Conservation (phyloP, 1,140 invertebrate species). For the Lineus longissimus region DNA sequence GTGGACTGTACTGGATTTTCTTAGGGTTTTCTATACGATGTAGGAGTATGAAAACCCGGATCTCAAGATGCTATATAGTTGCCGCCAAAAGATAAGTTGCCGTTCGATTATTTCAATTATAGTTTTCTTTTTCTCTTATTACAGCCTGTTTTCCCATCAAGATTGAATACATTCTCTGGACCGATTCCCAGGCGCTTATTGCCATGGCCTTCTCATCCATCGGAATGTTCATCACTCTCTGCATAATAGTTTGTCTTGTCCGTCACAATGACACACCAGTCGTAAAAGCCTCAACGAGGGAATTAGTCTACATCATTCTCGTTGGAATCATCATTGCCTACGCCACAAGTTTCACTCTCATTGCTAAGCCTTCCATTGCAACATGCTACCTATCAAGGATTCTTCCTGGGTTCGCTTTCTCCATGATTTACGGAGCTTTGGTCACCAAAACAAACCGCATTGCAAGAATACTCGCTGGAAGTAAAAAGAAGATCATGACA, state of each 20-base stretch:
- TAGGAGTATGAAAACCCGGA: too few relatives aligned
- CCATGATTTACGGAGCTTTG: conserved; percentile 78
- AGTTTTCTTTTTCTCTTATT: conserved; percentile 7
- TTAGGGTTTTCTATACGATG: too few relatives aligned
- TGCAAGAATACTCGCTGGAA: conserved; percentile 75
- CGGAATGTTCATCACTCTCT: conserved; percentile 65
- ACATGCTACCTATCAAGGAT: conserved; percentile 68
- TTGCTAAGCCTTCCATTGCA: conserved; percentile 66
- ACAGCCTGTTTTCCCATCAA: conserved; percentile 61
- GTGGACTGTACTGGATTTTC: too few relatives aligned
- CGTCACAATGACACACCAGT: conserved; percentile 72
- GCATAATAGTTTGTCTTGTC: conserved; percentile 62
- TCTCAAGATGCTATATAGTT: too few relatives aligned
- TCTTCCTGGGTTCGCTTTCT: conserved; percentile 73
- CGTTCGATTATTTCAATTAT: too few relatives aligned
- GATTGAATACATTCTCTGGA: conserved; percentile 62
- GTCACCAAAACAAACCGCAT: conserved; percentile 85
- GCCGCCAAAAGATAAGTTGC: too few relatives aligned
- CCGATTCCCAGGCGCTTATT: conserved; percentile 60
- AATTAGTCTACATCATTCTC: conserved; percentile 74
- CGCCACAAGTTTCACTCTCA: conserved; percentile 65
- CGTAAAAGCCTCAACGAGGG: conserved; percentile 73
- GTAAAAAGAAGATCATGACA: conserved; percentile 75
- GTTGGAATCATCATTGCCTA: conserved; percentile 63
- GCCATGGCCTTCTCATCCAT: conserved; percentile 62